Base-by-base conservation (phyloP, 2,113 vertebrate species). In the Periophthalmus modestus region DNA sequence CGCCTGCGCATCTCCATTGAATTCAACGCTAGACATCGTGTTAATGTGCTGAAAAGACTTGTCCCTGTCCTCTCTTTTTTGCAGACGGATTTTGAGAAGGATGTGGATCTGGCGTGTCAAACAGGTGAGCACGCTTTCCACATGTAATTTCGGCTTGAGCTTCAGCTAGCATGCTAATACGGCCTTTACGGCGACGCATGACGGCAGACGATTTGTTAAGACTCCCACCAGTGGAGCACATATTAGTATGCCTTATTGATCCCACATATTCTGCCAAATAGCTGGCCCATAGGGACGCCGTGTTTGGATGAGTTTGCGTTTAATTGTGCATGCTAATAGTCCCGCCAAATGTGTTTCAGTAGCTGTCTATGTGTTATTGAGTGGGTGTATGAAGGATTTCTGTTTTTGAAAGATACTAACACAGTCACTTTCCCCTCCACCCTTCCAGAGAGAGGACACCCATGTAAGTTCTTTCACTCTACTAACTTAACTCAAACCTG, bases 51-150 rank as follows among this genome's bases (percentile, higher is more conserved):
- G 4, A 72, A 48, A 68, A 46, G 24, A 70, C 15, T 18, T 69
- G 33, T 66, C 50, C 77, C 23, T 54, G 52, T 23, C 50, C 2
- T 54, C 71, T 13, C 16, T 87, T 85, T 93, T 85, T 90, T 93
- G 28, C 94, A 99, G 97, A 96, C 97, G 93, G 97, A 99, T 90
- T 99, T 99, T 95, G 97, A 99, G 95, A 99, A 99, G 93, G 97
- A 98, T 14, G 97, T 99, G 91, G 97, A 99, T 93, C 92, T 99
- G 93, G 97, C 97, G 12, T 99, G 97, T 93, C 97, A 99, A 92
- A 98, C 97, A 93, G 97, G 97, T 98, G 92, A 95, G 95, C 46
- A 21, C 6, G 65, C 57, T 73, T 62, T 34, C 1, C 24, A 18
- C 59, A 7, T 34, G 28, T 34, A 34, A 59, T 62, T 62, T 34